Conservation (phyloP, 2,113 vertebrate species). For the Lipophrys pholis region DNA sequence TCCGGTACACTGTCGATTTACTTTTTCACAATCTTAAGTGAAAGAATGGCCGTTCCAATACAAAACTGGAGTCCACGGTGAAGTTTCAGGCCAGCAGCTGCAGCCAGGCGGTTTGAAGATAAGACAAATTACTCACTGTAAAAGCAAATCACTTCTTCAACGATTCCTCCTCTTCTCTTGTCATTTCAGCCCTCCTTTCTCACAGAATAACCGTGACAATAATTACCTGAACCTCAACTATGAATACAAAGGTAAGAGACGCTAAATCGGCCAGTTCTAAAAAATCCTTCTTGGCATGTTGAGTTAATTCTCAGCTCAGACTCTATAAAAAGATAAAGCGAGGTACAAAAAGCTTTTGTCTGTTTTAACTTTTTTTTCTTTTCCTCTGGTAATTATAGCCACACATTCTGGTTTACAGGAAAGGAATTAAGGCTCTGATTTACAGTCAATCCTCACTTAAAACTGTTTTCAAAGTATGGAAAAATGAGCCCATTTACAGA, state of each 20-base stretch:
- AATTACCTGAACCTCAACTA: conserved; percentile 86
- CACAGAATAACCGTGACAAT: conserved; percentile 85
- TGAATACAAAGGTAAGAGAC: conserved; percentile 84
- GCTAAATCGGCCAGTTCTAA: conserved; percentile 8
- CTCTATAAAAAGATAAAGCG: conserved; percentile 6
- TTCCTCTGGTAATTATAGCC: conserved; percentile 19
- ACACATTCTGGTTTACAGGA: conserved; percentile 19
- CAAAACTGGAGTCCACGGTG: conserved; percentile 6
- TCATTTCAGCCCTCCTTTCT: conserved; percentile 82
- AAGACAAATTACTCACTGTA: conserved; percentile 48
- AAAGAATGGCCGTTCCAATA: conserved; percentile 5
- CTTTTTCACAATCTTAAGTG: background rate
- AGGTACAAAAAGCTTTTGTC: background rate
- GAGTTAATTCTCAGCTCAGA: conserved; percentile 12
- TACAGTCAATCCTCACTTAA: background rate
- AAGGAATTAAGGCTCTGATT: background rate
- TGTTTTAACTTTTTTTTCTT: conserved; percentile 15
- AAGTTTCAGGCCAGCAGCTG: conserved; percentile 33
- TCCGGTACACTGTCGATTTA: background rate
- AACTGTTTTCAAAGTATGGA: background rate
- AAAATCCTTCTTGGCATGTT: conserved; percentile 4
- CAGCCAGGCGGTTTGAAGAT: conserved; percentile 55
- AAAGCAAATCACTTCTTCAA: conserved; percentile 37
- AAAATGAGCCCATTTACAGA: no score
- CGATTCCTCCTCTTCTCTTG: conserved; percentile 30